Evolutionary conservation across 2,888 invertebrate genomes (phyloP).

Genomic region (Archaeoteleia sp.): DNA sequence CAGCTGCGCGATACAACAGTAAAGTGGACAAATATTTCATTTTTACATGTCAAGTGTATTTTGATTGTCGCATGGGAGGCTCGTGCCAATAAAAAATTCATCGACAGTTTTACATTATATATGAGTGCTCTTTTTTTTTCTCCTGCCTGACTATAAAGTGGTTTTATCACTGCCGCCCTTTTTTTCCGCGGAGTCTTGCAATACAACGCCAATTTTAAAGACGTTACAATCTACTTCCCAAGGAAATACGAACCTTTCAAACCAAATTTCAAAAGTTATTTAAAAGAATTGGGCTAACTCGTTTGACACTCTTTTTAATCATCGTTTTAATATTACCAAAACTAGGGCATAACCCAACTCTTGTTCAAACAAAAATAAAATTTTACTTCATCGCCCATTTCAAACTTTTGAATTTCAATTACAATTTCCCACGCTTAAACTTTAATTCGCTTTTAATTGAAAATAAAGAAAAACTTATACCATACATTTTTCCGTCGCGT

Average conservation of each 20-base stretch:
- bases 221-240: slow-evolving; percentile 18
- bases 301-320: too few species aligned
- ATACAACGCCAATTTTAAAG: slow-evolving; percentile 11
- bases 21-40: slow-evolving; percentile 1
- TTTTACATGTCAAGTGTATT: slow-evolving; percentile 12
- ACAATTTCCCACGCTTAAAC: too few species aligned
- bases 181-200: slow-evolving; percentile 17
- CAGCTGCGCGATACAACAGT: too few species aligned
- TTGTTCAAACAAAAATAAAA: too few species aligned
- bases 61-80: slow-evolving; percentile 23
- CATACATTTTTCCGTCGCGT: too few species aligned
- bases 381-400: too few species aligned
- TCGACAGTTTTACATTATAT: slow-evolving; percentile 29
- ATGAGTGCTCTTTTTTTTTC: slow-evolving; percentile 41
- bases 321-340: too few species aligned
- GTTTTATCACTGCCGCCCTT: slow-evolving; percentile 44
- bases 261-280: slow-evolving; percentile 4
- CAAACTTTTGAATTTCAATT: too few species aligned
- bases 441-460: too few species aligned
- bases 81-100: slow-evolving; percentile 43
- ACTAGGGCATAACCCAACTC: too few species aligned
- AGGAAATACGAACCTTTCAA: slow-evolving; percentile 1
- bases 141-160: slow-evolving; percentile 48
- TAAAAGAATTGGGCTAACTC: too few species aligned
- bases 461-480: too few species aligned